A percentile compares a stretch with the other conserved stretches of the same genome.
These are phyloP conservation scores for Cancer borealis DNA, from an alignment of 2,888 invertebrate genomes.

Conservation along the genomic window DNA sequence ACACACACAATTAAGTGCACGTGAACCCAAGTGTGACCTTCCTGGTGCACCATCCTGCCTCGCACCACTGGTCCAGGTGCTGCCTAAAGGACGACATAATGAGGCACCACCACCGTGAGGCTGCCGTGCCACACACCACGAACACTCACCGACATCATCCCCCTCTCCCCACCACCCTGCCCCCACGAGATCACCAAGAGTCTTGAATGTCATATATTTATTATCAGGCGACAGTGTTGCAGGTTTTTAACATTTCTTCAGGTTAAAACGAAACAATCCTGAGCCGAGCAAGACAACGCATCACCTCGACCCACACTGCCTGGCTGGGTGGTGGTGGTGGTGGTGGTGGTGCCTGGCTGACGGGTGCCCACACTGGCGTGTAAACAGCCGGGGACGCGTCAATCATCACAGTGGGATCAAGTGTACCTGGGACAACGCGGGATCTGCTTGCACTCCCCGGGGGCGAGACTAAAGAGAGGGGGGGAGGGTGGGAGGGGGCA, in stretches of 20 bases:
- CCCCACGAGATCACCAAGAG: not conserved
- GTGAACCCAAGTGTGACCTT: not conserved
- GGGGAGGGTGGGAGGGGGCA: not conserved
- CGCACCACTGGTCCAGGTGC: not conserved
- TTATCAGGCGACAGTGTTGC: not conserved
- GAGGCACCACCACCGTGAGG: not conserved
- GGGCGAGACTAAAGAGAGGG: too few relatives aligned
- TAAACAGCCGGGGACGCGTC: conserved; percentile 12
- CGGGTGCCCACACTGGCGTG: not conserved
- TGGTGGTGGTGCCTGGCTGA: not conserved
- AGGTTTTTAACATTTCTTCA: not conserved
- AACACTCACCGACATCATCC: not conserved
- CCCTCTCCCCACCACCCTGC: not conserved
- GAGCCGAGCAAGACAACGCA: not conserved
- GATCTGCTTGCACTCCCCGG: not conserved
- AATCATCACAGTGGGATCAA: not conserved
- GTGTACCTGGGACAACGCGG: not conserved
- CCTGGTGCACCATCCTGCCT: not conserved
- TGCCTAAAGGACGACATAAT: not conserved
- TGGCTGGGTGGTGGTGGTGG: not conserved
- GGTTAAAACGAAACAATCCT: not conserved
- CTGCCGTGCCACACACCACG: not conserved
- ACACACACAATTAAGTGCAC: not conserved
- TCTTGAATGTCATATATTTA: not conserved
- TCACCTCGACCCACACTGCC: not conserved